Percentiles rank a stretch among this genome's conserved stretches.
Evolutionary conservation across 2,888 invertebrate species (phyloP).

Genomic region (Mythimna pallens): DNA sequence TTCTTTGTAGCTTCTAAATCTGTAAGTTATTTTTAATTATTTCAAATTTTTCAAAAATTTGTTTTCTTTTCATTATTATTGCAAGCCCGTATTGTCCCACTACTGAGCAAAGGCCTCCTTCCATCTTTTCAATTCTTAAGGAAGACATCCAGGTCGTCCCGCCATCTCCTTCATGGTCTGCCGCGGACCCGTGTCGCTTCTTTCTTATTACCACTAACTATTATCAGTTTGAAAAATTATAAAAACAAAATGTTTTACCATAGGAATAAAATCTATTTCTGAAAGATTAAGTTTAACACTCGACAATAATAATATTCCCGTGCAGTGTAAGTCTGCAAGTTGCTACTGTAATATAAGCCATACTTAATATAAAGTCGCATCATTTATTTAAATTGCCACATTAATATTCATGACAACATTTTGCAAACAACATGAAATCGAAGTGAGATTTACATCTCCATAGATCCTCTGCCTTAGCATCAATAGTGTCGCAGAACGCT

Average conservation of each 20-base stretch:
- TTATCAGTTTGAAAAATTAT: neutral
- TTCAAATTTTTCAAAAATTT: too few species aligned
- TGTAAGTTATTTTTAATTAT: neutral
- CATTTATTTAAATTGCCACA: slow-evolving; percentile 52
- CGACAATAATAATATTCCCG: slow-evolving; percentile 10
- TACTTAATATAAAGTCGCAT: slow-evolving; percentile 36
- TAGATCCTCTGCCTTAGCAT: slow-evolving; percentile 40
- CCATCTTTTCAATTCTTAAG: too few species aligned
- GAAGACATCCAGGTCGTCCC: too few species aligned
- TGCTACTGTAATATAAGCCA: slow-evolving; percentile 38
- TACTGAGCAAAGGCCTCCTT: too few species aligned
- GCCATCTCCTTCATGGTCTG: neutral
- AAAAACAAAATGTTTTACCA: too few species aligned
- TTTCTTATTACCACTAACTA: neutral
- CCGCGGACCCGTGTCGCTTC: neutral
- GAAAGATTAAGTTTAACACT: slow-evolving; percentile 17
- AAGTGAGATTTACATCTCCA: slow-evolving; percentile 53
- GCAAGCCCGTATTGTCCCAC: too few species aligned
- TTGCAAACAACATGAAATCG: slow-evolving; percentile 55
- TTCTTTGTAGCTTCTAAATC: neutral
- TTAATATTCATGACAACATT: slow-evolving; percentile 58
- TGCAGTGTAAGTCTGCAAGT: neutral
- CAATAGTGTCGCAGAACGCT: slow-evolving; percentile 31
- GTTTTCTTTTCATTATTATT: too few species aligned
- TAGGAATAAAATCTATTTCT: slow-evolving; percentile 2